Percentiles rank a stretch among this genome's conserved stretches.
phyloP scores from a whole-genome alignment of 1,140 invertebrate genomes.

The Apocrypta bakeri region DNA sequence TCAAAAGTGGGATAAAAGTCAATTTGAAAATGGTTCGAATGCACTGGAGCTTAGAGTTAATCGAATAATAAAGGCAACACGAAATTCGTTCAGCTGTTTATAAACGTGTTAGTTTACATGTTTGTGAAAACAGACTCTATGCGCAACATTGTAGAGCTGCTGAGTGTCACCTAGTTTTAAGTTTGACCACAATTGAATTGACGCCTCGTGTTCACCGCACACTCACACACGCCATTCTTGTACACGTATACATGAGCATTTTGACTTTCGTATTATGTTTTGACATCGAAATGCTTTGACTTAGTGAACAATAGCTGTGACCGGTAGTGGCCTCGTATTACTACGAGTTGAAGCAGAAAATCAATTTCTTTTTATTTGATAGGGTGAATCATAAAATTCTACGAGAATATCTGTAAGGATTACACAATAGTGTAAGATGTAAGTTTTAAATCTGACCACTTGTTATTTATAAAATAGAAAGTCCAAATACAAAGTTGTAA shows the following conservation, averaged over 20 bases:
- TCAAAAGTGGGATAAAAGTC: slow-evolving; percentile 19
- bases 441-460: too few relatives aligned
- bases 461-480: too few relatives aligned
- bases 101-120: background rate
- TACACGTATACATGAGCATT: background rate
- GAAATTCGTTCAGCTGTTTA: background rate
- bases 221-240: background rate
- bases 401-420: too few relatives aligned
- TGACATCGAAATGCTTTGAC: too few relatives aligned
- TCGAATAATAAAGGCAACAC: background rate
- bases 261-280: background rate
- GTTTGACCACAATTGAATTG: slow-evolving; percentile 11
- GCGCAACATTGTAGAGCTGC: background rate
- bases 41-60: background rate
- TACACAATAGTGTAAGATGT: too few relatives aligned
- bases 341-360: too few relatives aligned
- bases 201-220: background rate
- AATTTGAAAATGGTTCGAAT: slow-evolving; percentile 4
- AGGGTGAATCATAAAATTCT: too few relatives aligned
- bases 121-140: background rate
- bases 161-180: slow-evolving; percentile 19
- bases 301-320: too few relatives aligned
- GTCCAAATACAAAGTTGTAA: too few relatives aligned
- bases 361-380: too few relatives aligned
- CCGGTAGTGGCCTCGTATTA: too few relatives aligned